Evolutionary conservation across 2,888 invertebrate genomes (phyloP), one percentile per base, ranked within the genome.

Genomic region (Clivina fossor): DNA sequence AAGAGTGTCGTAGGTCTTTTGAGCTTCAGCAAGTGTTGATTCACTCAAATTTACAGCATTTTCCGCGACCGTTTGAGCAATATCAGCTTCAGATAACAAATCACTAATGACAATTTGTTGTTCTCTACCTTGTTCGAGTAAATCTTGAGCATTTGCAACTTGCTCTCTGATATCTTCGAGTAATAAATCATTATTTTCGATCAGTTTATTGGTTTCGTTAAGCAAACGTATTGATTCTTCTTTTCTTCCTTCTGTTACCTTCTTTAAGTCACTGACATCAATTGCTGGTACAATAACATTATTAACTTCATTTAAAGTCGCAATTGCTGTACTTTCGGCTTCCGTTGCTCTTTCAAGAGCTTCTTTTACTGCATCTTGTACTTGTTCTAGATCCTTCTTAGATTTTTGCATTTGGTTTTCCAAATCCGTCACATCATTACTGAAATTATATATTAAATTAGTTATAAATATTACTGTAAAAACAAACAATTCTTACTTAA

Each of bases 41-140:
- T 95, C 91, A 2, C 94, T 94, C 47, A 88, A 81, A 54, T 85
- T 81, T 0, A 95, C 90, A 2, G 96, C 95, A 47, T 88, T 84
- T 55, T 83, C 83, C 0, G 95, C 95, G 65, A 83, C 85, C 3
- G 80, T 85, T 48, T 85, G 82, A 0, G 87, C 83, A 16, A 82
- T 82, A 66, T 91, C 88, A 4, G 93, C 84, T 58, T 89, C 88
- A 0, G 86, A 85, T 53, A 94, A 71, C 7, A 94, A 78, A 60
- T 88, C 87, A 64, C 90, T 88, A 1, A 92, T 82, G 51, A 84
- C 82, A 66, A 86, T 83, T 69, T 94, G 93, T 63, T 90, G 86
- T 43, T 78, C 76, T 35, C 77, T 76, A 0, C 79, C 81, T 44
- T 80, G 78, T 2, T 80, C 77, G n/a, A 91, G 72, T 11, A 94